Percentiles rank a stretch among this genome's conserved stretches.
Evolutionary conservation across 2,888 invertebrate genomes (phyloP).

Genomic region (Clitarchus hookeri): DNA sequence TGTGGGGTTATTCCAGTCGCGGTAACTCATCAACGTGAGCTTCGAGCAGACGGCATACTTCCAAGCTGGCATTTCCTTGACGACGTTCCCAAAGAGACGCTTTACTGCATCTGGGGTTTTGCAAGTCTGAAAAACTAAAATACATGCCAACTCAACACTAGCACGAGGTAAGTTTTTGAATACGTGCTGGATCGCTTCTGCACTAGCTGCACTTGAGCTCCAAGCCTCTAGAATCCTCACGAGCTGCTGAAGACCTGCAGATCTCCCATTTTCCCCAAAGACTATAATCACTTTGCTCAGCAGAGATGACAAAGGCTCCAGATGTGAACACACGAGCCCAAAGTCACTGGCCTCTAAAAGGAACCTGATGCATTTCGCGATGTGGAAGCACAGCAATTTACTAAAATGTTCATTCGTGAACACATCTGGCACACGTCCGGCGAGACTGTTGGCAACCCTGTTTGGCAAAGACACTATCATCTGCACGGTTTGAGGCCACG

Average conservation of each 20-base stretch:
- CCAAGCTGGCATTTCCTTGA: slow-evolving; percentile 65
- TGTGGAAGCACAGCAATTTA: slow-evolving; percentile 63
- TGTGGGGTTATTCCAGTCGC: slow-evolving; percentile 56
- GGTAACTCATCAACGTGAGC: slow-evolving; percentile 62
- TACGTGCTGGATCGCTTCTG: slow-evolving; percentile 55
- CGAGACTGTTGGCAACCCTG: slow-evolving; percentile 69
- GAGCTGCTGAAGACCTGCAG: slow-evolving; percentile 58
- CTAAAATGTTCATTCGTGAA: slow-evolving; percentile 65
- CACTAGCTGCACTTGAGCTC: slow-evolving; percentile 51
- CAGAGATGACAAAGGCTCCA: slow-evolving; percentile 60
- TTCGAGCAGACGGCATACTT: slow-evolving; percentile 66
- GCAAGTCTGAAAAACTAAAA: slow-evolving; percentile 60
- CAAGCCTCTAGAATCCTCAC: slow-evolving; percentile 62
- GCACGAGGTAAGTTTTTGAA: slow-evolving; percentile 62
- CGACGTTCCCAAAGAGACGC: slow-evolving; percentile 61
- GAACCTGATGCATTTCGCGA: slow-evolving; percentile 66
- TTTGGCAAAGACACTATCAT: slow-evolving; percentile 69
- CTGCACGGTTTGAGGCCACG: slow-evolving; percentile 64
- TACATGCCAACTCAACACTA: slow-evolving; percentile 63
- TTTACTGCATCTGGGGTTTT: slow-evolving; percentile 51
- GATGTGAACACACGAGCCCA: slow-evolving; percentile 44
- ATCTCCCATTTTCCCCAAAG: slow-evolving; percentile 58
- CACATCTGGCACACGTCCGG: slow-evolving; percentile 60
- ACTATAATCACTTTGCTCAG: slow-evolving; percentile 66
- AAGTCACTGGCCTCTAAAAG: slow-evolving; percentile 54